Base-by-base conservation (phyloP, 2,113 vertebrate genomes). In the Prietella phreatophila region DNA sequence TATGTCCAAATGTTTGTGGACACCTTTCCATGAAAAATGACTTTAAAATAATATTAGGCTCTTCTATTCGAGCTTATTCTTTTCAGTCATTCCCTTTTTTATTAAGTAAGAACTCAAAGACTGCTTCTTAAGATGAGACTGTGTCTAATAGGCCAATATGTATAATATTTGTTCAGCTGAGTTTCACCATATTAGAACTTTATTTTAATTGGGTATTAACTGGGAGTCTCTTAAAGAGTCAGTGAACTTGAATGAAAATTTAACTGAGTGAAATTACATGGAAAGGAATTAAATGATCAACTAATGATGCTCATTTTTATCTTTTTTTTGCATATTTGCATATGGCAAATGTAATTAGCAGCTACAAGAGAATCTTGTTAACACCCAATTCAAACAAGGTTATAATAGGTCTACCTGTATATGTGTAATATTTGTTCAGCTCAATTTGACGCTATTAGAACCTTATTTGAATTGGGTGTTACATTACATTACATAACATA, bases 251-350 rank as follows among this genome's bases (percentile, higher is more conserved):
- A 50, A 50, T 50, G 47, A 50, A 50, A 50, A 50, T 50, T 50
- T 9, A 50, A 50, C 8, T 50, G 47, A 50, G 10, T 50, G 47
- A 9, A 50, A 9, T 50, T 50, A 8, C 8, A 50, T 50, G 58
- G 6, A 82, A 89, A 30, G 82, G 17, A 85, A 87, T 56, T 85
- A 39, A 83, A 56, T 56, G n/a, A 71, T 84, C 20, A 79, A 80
- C 69, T 58, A 39, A 56, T 85, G 36, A n/a, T 0, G 50, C 47
- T 50, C 14, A 67, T 30, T 63, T 63, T 79, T 3, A 50, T 22
- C n/a, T 27, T 80, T 75, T 75, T 47, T 42, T 42, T 30, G 19
- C 5, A 55, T 80, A 27, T 63, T 25, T 65, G 36, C 61, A 79
- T 42, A 39, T 11, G 36, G 15, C 56, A 76, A 83, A 89, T 67